phyloP scores from a whole-genome alignment of 2,888 invertebrate species.

The Polymixis lichenea region DNA sequence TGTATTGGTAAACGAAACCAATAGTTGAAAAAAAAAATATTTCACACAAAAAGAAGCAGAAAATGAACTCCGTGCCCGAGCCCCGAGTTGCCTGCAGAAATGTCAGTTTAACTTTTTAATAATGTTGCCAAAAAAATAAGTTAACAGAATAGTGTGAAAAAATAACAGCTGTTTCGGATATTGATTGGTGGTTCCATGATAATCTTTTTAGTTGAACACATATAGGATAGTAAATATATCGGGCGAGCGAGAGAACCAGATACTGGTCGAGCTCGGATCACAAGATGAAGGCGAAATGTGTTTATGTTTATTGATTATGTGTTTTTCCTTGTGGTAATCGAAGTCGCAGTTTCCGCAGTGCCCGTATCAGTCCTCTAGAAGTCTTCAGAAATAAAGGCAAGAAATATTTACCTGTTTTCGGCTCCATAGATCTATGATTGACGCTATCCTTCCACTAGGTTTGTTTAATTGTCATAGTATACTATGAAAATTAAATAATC shows the following conservation, averaged over 20 bases:
- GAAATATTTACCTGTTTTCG: too few relatives aligned
- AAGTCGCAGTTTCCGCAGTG: too few relatives aligned
- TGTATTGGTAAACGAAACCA: constrained; percentile 67
- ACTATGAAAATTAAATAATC: too few relatives aligned
- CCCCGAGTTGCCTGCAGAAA: constrained; percentile 73
- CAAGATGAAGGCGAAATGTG: background rate
- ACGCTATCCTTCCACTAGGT: too few relatives aligned
- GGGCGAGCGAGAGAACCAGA: too few relatives aligned
- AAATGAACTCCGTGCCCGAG: constrained; percentile 74
- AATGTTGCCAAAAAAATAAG: constrained; percentile 48
- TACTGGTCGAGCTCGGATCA: background rate
- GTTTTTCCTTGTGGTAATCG: background rate
- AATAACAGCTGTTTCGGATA: constrained; percentile 36
- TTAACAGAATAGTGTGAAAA: background rate
- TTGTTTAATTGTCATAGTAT: background rate
- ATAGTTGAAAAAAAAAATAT: constrained; percentile 70
- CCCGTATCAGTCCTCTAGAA: background rate
- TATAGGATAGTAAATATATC: background rate
- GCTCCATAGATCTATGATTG: too few relatives aligned
- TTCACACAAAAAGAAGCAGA: constrained; percentile 75
- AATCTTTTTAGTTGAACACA: background rate
- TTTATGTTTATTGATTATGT: too few relatives aligned
- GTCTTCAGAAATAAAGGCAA: too few relatives aligned
- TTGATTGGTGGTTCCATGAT: constrained; percentile 6
- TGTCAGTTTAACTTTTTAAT: constrained; percentile 71